These are phyloP conservation scores for Vipera latastei DNA, from an alignment of 2,797 vertebrate genomes.

Conservation along the genomic window DNA sequence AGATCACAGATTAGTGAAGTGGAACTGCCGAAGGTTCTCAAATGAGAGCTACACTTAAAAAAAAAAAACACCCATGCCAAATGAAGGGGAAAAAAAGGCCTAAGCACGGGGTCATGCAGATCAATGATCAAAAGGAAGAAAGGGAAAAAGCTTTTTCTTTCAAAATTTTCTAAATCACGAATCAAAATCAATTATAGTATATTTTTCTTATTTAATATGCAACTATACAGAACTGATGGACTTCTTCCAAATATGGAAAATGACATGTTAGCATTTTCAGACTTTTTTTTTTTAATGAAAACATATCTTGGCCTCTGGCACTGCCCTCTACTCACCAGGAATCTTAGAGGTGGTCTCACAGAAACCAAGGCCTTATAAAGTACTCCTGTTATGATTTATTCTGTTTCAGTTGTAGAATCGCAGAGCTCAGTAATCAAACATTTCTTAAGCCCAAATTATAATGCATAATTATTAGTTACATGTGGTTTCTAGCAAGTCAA, in stretches of 20 bases:
- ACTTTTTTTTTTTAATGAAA: background rate
- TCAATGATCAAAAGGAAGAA: conserved; percentile 91
- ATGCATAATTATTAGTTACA: background rate
- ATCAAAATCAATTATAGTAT: conserved; percentile 58
- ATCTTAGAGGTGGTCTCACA: background rate
- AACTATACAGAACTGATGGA: conserved; percentile 46
- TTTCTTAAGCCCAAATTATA: background rate
- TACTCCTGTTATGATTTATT: background rate
- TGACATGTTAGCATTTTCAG: conserved; percentile 11
- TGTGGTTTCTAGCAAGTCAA: background rate
- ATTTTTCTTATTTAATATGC: conserved; percentile 42
- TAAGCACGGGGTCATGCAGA: conserved; percentile 86
- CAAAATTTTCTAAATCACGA: conserved; percentile 66
- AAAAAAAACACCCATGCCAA: conserved; percentile 81
- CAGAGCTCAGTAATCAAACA: background rate
- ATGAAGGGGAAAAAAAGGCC: conserved; percentile 80
- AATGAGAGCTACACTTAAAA: conserved; percentile 80
- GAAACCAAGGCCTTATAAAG: background rate
- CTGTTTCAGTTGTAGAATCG: background rate
- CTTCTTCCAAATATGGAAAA: conserved; percentile 18
- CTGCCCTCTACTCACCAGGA: background rate
- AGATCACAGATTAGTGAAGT: conserved; percentile 81
- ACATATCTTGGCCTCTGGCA: background rate
- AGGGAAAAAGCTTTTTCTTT: conserved; percentile 51
- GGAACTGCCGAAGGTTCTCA: conserved; percentile 78